phyloP scores from a whole-genome alignment of 2,113 vertebrate genomes.

The Paradisaea rubra region DNA sequence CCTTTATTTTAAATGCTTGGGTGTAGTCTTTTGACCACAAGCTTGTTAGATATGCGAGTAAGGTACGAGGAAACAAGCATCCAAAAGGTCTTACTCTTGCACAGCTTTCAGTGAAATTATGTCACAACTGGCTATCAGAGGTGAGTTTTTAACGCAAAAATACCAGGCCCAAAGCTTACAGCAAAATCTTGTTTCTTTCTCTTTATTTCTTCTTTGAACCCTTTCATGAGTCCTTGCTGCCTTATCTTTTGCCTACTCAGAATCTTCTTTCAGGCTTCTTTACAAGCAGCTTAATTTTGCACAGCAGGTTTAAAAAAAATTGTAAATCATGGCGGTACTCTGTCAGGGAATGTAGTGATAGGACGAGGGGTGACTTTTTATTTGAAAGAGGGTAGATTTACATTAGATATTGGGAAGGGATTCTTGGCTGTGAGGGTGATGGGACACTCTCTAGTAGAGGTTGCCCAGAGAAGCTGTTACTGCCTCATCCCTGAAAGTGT shows the following conservation, averaged over 20 bases:
- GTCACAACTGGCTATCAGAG: neutral
- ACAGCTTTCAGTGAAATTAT: neutral
- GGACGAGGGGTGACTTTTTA: neutral
- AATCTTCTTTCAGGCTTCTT: neutral
- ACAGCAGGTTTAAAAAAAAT: neutral
- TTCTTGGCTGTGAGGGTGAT: neutral
- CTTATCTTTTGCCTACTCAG: neutral
- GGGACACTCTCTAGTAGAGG: neutral
- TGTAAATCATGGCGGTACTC: rapidly evolving
- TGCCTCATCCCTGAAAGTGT: neutral
- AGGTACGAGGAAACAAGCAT: neutral
- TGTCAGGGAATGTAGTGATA: no score
- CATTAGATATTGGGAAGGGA: neutral
- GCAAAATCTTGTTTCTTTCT: neutral
- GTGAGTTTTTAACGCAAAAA: neutral
- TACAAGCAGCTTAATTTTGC: neutral
- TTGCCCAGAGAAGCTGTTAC: neutral
- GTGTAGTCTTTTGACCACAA: neutral
- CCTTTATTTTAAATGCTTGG: neutral
- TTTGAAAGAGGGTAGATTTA: neutral
- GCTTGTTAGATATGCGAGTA: neutral
- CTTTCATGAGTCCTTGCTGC: neutral
- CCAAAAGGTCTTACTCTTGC: neutral
- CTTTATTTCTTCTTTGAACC: neutral
- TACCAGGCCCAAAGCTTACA: neutral